These are phyloP conservation scores for Anas platyrhynchos DNA, from an alignment of 2,113 vertebrate genomes.

Conservation along the genomic window DNA sequence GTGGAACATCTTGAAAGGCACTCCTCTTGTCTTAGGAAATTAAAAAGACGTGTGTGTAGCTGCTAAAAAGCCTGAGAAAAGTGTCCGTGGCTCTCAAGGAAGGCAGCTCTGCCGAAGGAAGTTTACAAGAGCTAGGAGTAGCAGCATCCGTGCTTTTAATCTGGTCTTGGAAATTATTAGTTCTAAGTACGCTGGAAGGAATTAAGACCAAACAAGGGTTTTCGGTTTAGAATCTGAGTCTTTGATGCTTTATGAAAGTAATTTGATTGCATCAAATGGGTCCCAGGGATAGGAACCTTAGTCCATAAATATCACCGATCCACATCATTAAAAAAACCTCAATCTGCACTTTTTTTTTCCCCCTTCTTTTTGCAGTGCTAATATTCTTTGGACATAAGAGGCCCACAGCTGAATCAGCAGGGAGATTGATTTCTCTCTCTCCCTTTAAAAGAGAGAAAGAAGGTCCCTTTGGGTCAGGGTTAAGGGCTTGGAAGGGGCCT, in stretches of 20 bases:
- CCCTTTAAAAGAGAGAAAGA: constrained; percentile 63
- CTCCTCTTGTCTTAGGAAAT: constrained; percentile 66
- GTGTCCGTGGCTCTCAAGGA: constrained; percentile 11
- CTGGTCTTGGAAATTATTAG: constrained; percentile 56
- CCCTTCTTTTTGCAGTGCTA: constrained; percentile 46
- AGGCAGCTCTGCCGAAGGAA: constrained; percentile 33
- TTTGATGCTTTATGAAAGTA: constrained; percentile 47
- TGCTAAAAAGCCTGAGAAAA: constrained; percentile 53
- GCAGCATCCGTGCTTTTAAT: constrained; percentile 33
- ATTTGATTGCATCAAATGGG: constrained; percentile 58
- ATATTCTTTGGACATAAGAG: constrained; percentile 59
- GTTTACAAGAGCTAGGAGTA: constrained; percentile 45
- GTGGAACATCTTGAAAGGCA: constrained; percentile 65
- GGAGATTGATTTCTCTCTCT: constrained; percentile 46
- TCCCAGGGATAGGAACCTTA: constrained; percentile 50
- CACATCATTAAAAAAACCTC: constrained; percentile 40
- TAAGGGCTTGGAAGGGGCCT: constrained; percentile 59
- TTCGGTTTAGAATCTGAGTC: constrained; percentile 43
- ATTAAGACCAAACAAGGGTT: constrained; percentile 49
- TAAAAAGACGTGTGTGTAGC: constrained; percentile 53
- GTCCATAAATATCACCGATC: constrained; percentile 38
- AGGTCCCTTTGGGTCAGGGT: constrained; percentile 58
- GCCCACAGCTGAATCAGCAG: constrained; percentile 39
- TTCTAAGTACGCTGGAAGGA: constrained; percentile 57
- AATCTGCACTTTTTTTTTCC: constrained; percentile 8